phyloP scores from a whole-genome alignment of 2,797 vertebrate genomes.

The Sciaenops ocellatus region DNA sequence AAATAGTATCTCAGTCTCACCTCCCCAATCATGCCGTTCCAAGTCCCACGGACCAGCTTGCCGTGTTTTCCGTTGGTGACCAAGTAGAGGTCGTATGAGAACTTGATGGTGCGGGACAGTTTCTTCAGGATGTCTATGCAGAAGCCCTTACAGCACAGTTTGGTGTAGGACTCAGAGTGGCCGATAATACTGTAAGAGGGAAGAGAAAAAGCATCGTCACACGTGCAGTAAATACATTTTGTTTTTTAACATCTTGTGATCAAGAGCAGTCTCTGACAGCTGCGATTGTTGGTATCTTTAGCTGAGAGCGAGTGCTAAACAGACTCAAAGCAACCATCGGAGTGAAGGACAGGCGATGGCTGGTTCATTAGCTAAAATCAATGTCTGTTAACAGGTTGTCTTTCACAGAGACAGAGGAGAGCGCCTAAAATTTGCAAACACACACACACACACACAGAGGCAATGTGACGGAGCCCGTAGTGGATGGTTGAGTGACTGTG shows the following conservation, averaged over 20 bases:
- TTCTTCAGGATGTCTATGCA: constrained; percentile 99
- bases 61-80: constrained; percentile 99
- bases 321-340: constrained; percentile 38
- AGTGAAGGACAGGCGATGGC: constrained; percentile 61
- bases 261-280: constrained; percentile 11
- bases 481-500: constrained; percentile 60
- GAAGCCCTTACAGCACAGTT: constrained; percentile 98
- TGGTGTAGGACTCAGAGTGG: constrained; percentile 92
- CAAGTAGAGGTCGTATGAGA: constrained; percentile 98
- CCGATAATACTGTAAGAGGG: constrained; percentile 78
- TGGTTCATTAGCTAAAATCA: constrained; percentile 74
- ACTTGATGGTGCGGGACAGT: constrained; percentile 94
- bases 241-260: constrained; percentile 32
- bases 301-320: constrained; percentile 39
- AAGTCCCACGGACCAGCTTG: constrained; percentile 94
- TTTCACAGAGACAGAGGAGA: constrained; percentile 50
- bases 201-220: constrained; percentile 27
- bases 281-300: constrained; percentile 43
- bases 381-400: constrained; percentile 65
- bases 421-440: constrained; percentile 24
- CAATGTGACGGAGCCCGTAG: constrained; percentile 20
- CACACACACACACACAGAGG: constrained; percentile 18
- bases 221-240: constrained; percentile 18
- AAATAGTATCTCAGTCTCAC: constrained; percentile 80
- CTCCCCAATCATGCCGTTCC: constrained; percentile 99